These are phyloP conservation scores for Coccyzus lansbergi DNA, from an alignment of 2,797 vertebrate genomes.

Conservation along the genomic window DNA sequence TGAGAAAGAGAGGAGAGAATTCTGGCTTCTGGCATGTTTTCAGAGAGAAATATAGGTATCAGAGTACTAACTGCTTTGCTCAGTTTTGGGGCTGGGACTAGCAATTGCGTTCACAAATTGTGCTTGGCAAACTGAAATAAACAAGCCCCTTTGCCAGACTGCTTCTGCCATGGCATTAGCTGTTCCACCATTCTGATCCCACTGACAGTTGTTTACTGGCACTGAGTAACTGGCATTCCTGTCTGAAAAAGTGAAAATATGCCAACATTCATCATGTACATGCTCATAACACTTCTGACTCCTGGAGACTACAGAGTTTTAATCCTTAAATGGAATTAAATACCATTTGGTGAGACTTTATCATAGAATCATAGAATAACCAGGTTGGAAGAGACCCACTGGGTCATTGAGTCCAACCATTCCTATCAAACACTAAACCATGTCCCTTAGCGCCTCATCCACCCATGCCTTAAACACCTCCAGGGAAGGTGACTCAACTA, in stretches of 20 bases:
- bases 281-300: neutral
- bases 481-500: no score
- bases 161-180: neutral
- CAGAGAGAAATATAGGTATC: neutral
- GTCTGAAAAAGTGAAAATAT: neutral
- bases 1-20: neutral
- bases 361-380: no score
- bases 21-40: neutral
- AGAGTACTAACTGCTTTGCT: neutral
- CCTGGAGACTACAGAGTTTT: neutral
- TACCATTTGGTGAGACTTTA: neutral
- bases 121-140: neutral
- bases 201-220: neutral
- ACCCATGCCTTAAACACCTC: no score
- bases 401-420: no score
- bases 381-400: no score
- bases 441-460: no score
- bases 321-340: neutral
- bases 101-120: neutral
- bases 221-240: neutral
- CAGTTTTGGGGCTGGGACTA: neutral
- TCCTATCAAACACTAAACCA: no score
- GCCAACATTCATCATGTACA: rapidly evolving
- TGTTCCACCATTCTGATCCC: neutral
- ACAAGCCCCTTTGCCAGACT: neutral